Base-by-base conservation (phyloP, 2,113 vertebrate genomes). In the Mesocricetus auratus region DNA sequence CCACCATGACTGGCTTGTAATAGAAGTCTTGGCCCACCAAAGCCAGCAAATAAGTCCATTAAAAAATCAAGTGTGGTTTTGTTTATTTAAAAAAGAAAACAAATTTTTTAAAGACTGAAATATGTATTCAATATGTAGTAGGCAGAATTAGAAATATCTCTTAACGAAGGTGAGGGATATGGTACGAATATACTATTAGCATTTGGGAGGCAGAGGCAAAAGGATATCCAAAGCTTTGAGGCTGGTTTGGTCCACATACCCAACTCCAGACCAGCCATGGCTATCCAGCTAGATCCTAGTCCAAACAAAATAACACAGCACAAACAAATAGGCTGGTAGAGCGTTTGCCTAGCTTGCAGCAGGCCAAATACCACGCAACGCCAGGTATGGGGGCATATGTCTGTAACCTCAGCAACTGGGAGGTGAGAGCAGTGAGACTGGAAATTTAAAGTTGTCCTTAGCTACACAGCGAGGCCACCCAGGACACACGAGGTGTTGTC, bases 61-160 rank as follows among this genome's bases (percentile, higher is more conserved):
- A 22, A 93, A 79, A 95, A 74, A 95, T 6, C 56, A 36, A 78
- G 50, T 53, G 36, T 73, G 33, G 66, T 82, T 42, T n/a, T 11
- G 39, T n/a, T 26, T 83, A n/a, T 90, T 81, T 71, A 56, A n/a
- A 64, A 92, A 74, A 91, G 26, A 92, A 83, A 60, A 73, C 12
- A 86, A 33, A 42, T 29, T 5, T n/a, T 78, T 79, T 78, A 71
- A 36, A 56, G 92, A 58, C 66, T 73, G 22, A 45, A 86, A 58
- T 5, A 31, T 82, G 22, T 90, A 42, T 82, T 90, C 19, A 29
- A 56, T 91, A 69, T 56, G 53, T 95, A 79, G 24, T 7, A 58
- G 56, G 42, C 42, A 86, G 71, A 73, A 68, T 74, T 87, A 31
- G 17, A 42, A 94, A 47, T 29, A 7, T 50, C 3, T 74, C 56